Conservation (phyloP, 2,113 vertebrate genomes). For the Ptychochromis oligacanthus region DNA sequence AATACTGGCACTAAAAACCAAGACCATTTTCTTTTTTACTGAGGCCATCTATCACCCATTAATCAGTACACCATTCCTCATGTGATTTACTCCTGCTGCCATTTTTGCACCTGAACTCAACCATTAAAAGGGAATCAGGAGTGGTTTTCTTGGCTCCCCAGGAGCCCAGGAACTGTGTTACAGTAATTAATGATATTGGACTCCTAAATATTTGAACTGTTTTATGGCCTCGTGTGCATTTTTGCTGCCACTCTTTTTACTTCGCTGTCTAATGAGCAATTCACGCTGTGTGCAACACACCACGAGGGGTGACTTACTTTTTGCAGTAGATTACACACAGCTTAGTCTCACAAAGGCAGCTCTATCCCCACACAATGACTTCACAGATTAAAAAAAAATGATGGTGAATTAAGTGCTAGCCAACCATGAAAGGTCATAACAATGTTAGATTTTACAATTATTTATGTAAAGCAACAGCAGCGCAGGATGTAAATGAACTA, state of each 20-base stretch:
- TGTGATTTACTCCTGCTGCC: constrained; percentile 54
- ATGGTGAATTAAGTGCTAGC: neutral
- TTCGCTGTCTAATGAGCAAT: constrained; percentile 30
- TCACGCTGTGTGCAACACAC: neutral
- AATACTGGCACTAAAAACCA: constrained; percentile 16
- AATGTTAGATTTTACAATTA: neutral
- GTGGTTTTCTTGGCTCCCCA: constrained; percentile 25
- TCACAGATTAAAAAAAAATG: neutral
- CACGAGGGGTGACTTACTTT: constrained; percentile 7
- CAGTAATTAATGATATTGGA: constrained; percentile 60
- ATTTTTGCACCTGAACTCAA: constrained; percentile 52
- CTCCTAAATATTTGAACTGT: constrained; percentile 40
- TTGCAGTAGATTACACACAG: neutral
- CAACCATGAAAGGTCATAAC: neutral
- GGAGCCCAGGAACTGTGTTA: constrained; percentile 28
- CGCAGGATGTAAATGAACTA: neutral
- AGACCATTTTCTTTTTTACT: neutral
- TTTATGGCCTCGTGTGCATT: constrained; percentile 37
- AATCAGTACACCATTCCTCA: constrained; percentile 3
- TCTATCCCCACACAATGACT: neutral
- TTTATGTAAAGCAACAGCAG: neutral
- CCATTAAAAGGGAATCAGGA: constrained; percentile 61
- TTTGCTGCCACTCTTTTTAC: constrained; percentile 22
- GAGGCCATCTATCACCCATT: constrained; percentile 23
- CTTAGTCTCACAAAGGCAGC: neutral